Percentiles rank a stretch among this genome's conserved stretches.
These are phyloP conservation scores for Mamestra configurata DNA, from an alignment of 1,140 invertebrate species.

Conservation along the genomic window DNA sequence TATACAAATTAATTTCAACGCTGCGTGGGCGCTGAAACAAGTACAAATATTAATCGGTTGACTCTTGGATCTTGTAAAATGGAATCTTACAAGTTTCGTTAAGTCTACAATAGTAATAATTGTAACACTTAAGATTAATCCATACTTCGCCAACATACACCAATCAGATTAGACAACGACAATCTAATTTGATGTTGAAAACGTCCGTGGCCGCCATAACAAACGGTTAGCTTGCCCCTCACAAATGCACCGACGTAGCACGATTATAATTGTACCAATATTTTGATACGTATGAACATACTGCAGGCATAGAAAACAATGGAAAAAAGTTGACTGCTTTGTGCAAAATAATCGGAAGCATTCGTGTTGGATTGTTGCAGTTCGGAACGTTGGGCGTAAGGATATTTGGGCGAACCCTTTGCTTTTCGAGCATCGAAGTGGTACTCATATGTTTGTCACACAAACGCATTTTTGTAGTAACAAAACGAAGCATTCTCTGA, in stretches of 20 bases:
- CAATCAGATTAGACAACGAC: background rate
- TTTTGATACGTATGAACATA: no score
- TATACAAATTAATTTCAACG: background rate
- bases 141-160: no score
- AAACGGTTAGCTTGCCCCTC: no score
- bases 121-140: no score
- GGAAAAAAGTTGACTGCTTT: background rate
- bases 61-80: no score
- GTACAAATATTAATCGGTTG: background rate
- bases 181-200: background rate
- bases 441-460: background rate
- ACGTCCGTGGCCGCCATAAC: no score
- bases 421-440: background rate
- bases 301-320: no score
- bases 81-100: no score
- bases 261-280: no score
- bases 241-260: no score
- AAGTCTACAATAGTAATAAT: no score
- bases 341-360: background rate
- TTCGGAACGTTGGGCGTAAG: conserved; percentile 6
- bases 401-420: background rate
- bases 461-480: background rate
- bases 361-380: background rate
- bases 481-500: background rate
- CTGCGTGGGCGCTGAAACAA: background rate